Evolutionary conservation across 1,140 invertebrate species (phyloP), one percentile per base, ranked within the genome.

Genomic region (Cotesia typhae): DNA sequence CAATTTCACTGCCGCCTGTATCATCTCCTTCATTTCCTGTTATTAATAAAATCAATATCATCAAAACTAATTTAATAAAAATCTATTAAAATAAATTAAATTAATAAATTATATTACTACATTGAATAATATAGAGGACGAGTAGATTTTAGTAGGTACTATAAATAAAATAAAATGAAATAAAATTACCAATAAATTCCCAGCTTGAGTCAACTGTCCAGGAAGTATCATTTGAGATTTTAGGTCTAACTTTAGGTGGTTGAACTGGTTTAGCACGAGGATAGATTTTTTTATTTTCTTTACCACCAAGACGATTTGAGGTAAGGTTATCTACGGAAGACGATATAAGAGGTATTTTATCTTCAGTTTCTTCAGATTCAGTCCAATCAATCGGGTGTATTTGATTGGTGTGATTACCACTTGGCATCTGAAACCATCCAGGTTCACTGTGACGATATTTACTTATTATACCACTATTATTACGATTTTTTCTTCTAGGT

Each of bases 171-270:
- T 37, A 52, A 4, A 68, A 57, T 35, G 36, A 59, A 37, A 68
- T n/a, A 60, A 67, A 84, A 76, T 88, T 88, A 91, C 92, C 92
- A 81, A 95, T 92, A 79, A 95, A 95, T 82, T 94, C 93, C 94
- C 94, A 95, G 79, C 93, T 94, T 70, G 93, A 94, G 85, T 95
- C 94, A 38, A 95, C 89, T 67, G 93, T 90, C 94, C 94, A 95
- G 6, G 91, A 92, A 35, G 91, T 91, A 73, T 93, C 92, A 76
- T 88, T 89, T 76, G 89, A 89, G 14, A 87, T 81, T 51, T 88
- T 89, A 6, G 88, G 87, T 78, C 88, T 91, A 68, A 93, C 89
- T 72, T 89, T 89, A 0, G 92, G 92, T 4, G 92, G 92, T 77
- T 91, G 89, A 6, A 93, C 92, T 1, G 92, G 91, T 75, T 93